Evolutionary conservation across 2,888 invertebrate genomes (phyloP).

Genomic region (Tromatobia lineatoria): DNA sequence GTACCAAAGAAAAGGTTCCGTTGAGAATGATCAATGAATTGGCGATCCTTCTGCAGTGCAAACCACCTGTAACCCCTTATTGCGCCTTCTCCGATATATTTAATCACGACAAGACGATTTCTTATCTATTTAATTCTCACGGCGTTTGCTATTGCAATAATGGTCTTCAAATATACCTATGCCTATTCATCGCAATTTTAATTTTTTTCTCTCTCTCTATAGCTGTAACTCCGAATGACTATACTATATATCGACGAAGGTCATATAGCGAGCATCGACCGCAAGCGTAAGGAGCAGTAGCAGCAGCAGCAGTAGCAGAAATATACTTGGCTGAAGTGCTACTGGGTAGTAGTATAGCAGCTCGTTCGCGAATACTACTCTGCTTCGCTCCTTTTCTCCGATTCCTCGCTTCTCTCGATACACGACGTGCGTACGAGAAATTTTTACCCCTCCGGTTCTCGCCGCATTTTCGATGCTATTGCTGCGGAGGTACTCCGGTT

Average conservation of each 20-base stretch:
- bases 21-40: conserved; percentile 49
- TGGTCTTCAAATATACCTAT: conserved; percentile 1
- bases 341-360: conserved; percentile 18
- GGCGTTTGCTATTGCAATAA: conserved; percentile 38
- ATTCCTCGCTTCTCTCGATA: conserved; percentile 34
- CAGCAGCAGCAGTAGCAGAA: neutral
- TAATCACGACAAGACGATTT: conserved; percentile 45
- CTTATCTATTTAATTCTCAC: conserved; percentile 41
- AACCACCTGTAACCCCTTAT: neutral
- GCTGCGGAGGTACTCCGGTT: conserved; percentile 19
- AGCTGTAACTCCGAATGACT: neutral
- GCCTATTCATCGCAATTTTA: conserved; percentile 13
- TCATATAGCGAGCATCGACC: conserved; percentile 6
- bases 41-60: neutral
- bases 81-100: conserved; percentile 15
- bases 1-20: conserved; percentile 47
- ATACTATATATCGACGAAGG: neutral
- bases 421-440: conserved; percentile 41
- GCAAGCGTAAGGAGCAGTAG: conserved; percentile 19
- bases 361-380: conserved; percentile 40
- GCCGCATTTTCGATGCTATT: conserved; percentile 15
- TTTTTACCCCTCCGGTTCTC: conserved; percentile 8
- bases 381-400: conserved; percentile 32
- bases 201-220: conserved; percentile 8
- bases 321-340: conserved; percentile 39